Percentiles rank a stretch among this genome's conserved stretches.
Evolutionary conservation across 2,113 vertebrate species (phyloP).

Genomic region (Datnioides undecimradiatus): DNA sequence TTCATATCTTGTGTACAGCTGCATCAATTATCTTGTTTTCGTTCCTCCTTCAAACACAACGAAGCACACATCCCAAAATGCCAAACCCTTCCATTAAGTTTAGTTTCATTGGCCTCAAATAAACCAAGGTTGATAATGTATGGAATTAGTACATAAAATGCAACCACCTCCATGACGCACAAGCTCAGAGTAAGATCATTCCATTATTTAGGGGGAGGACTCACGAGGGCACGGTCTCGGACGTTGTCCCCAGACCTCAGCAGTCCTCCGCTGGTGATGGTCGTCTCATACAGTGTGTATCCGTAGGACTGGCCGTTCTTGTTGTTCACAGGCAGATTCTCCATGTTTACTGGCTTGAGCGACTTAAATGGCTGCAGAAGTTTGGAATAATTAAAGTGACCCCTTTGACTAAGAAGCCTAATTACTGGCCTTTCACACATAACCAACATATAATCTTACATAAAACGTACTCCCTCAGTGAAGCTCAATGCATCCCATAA

Average conservation of each 20-base stretch:
- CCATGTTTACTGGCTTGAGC: slow-evolving; percentile 90
- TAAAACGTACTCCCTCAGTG: slow-evolving; percentile 83
- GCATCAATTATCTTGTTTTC: not conserved
- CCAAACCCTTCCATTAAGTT: not conserved
- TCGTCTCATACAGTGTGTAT: slow-evolving; percentile 93
- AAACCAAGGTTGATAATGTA: not conserved
- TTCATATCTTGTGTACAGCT: not conserved
- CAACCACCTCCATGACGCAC: not conserved
- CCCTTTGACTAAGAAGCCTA: not conserved
- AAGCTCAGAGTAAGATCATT: not conserved
- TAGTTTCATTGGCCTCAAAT: not conserved
- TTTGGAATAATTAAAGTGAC: not conserved
- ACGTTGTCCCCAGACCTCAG: slow-evolving; percentile 86
- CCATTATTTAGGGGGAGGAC: slow-evolving; percentile 12
- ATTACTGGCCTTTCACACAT: not conserved
- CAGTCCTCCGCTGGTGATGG: slow-evolving; percentile 85
- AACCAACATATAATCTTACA: slow-evolving; percentile 12
- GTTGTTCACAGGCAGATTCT: slow-evolving; percentile 90
- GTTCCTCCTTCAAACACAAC: too few relatives aligned
- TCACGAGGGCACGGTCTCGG: slow-evolving; percentile 91
- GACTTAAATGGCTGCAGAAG: slow-evolving; percentile 87
- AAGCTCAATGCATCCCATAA: slow-evolving; percentile 91
- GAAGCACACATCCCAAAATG: not conserved
- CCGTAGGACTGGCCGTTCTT: slow-evolving; percentile 91
- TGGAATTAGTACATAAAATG: not conserved